Evolutionary conservation across 2,797 vertebrate species (phyloP).

Genomic region (Thripadectes ignobilis): DNA sequence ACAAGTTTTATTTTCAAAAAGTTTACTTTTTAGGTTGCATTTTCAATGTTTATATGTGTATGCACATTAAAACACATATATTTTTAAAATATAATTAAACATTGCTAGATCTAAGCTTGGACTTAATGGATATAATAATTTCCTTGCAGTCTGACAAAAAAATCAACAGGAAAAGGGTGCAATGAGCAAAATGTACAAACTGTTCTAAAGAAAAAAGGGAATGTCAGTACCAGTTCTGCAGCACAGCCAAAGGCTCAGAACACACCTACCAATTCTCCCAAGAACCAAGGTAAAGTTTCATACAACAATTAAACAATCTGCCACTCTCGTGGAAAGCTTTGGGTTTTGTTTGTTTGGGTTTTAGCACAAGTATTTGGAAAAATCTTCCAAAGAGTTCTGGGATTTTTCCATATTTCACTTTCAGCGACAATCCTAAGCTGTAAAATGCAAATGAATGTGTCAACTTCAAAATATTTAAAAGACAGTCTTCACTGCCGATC

Average conservation of each 20-base stretch:
- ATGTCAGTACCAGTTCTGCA: conserved; percentile 60
- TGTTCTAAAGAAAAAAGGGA: conserved; percentile 77
- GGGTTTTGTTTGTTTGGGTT: neutral
- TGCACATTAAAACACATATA: neutral
- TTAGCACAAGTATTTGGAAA: neutral
- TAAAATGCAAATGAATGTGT: neutral
- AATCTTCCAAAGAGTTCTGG: neutral
- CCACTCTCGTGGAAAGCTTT: neutral
- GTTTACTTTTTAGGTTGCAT: neutral
- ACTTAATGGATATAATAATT: conserved; percentile 22
- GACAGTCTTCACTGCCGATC: neutral
- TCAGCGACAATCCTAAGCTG: neutral
- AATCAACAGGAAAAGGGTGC: conserved; percentile 73
- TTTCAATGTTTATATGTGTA: neutral
- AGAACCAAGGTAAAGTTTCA: conserved; percentile 82
- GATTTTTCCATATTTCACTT: neutral
- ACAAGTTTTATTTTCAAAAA: neutral
- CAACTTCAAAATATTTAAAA: neutral
- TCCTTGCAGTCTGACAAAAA: conserved; percentile 81
- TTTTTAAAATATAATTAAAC: neutral
- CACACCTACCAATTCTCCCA: conserved; percentile 67
- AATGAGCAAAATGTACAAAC: conserved; percentile 75
- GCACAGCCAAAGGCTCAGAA: conserved; percentile 81
- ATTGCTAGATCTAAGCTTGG: neutral
- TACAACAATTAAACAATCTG: neutral